phyloP scores from a whole-genome alignment of 2,888 invertebrate genomes.

The Drosophila antonietae region DNA sequence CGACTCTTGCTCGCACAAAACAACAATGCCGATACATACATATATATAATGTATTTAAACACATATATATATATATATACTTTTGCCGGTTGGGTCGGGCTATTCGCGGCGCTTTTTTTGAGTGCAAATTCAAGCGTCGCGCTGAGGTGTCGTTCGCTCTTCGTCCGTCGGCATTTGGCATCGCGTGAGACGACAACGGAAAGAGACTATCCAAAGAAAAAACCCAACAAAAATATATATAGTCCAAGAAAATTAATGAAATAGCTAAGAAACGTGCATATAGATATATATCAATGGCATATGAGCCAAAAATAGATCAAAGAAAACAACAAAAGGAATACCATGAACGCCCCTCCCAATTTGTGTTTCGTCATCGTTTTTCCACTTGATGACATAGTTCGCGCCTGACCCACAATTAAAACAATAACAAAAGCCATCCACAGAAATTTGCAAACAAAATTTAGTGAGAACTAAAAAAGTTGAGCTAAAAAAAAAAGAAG shows the following conservation, averaged over 20 bases:
- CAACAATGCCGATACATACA: background rate
- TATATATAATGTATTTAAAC: background rate
- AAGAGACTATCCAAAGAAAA: background rate
- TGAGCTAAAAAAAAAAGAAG: background rate
- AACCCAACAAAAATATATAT: constrained; percentile 8
- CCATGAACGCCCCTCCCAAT: background rate
- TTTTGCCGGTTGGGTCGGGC: constrained; percentile 36
- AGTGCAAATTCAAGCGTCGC: constrained; percentile 73
- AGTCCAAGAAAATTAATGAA: constrained; percentile 62
- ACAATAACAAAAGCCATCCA: constrained; percentile 27
- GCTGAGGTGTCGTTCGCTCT: constrained; percentile 61
- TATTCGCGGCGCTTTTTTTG: constrained; percentile 34
- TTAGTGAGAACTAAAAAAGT: constrained; percentile 17
- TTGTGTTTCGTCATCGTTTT: constrained; percentile 55
- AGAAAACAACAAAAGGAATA: background rate
- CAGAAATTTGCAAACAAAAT: constrained; percentile 12
- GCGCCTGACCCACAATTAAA: constrained; percentile 42
- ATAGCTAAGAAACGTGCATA: constrained; percentile 50
- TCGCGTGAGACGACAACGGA: constrained; percentile 48
- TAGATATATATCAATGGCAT: constrained; percentile 32
- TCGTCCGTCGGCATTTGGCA: constrained; percentile 24
- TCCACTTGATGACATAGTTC: constrained; percentile 70
- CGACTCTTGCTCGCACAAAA: constrained; percentile 26
- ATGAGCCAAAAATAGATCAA: constrained; percentile 50
- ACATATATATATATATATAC: background rate